Evolutionary conservation across 2,888 invertebrate genomes (phyloP), one percentile per base, ranked within the genome.

Genomic region (Hydraecia micacea): DNA sequence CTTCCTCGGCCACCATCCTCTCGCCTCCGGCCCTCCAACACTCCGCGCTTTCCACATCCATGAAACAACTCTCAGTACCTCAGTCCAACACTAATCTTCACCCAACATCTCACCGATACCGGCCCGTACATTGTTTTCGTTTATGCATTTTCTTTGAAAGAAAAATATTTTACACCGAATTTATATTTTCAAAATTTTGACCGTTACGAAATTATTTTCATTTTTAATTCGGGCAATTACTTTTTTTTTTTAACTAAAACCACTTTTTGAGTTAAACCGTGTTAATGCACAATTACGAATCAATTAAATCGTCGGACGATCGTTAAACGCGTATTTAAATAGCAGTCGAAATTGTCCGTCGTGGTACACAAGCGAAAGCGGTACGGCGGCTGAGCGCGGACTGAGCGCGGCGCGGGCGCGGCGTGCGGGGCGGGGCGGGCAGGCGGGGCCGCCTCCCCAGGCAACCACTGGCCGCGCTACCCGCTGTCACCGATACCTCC

Each of bases 1-100:
- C 91, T 87, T 96, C 96, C 92, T 95, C 96, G 88, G 96, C 95
- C 94, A 96, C 95, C 96, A 96, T 96, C 94, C 94, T 96, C 92
- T 93, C 95, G 84, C 93, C 94, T 85, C 90, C 91, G 86, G 92
- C 89, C 92, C 92, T 92, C 96, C 96, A 96, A 91, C 94, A 93
- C 94, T 95, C 96, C 93, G 92, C 93, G 91, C 91, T 93, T 91
- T 96, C 96, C 96, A 96, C 96, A 96, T 96, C 96, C 96, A 96
- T 96, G 93, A 95, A 95, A 94, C 95, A 91, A 91, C 90, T 89
- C 92, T 91, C 93, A 90, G 88, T 91, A 90, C 93, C 89, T 92
- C 92, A 89, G 90, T 89, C 89, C 88, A 75, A 86, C 86, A 87
- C 91, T 88, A 89, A 89, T 83, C 84, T 73, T 79, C 86, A 84